phyloP scores from a whole-genome alignment of 2,888 invertebrate genomes.

The Itoplectis maculator region DNA sequence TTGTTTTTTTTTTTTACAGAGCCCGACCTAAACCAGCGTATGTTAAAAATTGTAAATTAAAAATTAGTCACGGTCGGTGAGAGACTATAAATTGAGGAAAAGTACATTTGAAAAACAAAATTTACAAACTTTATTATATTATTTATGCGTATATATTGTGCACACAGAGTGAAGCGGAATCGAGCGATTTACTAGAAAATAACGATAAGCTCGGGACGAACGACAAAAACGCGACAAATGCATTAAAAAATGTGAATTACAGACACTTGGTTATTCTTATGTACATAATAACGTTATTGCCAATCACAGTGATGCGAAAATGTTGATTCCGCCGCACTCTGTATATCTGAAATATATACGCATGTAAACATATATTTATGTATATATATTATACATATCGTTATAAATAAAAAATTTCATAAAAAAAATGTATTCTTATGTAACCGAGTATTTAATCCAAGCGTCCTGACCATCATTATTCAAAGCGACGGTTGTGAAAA shows the following conservation, averaged over 20 bases:
- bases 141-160: slow-evolving; percentile 55
- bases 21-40: slow-evolving; percentile 17
- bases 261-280: neutral
- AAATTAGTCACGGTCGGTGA: slow-evolving; percentile 43
- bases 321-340: slow-evolving; percentile 43
- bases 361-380: slow-evolving; percentile 62
- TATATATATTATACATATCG: slow-evolving; percentile 76
- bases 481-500: neutral
- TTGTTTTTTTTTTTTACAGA: slow-evolving; percentile 33
- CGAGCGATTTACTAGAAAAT: slow-evolving; percentile 3
- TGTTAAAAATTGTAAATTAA: slow-evolving; percentile 52
- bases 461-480: neutral
- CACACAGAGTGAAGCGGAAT: slow-evolving; percentile 44
- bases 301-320: slow-evolving; percentile 12
- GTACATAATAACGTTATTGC: slow-evolving; percentile 23
- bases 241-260: neutral
- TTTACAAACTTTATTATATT: slow-evolving; percentile 82
- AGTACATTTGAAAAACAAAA: slow-evolving; percentile 80
- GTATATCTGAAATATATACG: slow-evolving; percentile 47
- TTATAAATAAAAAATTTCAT: slow-evolving; percentile 82
- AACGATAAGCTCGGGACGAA: slow-evolving; percentile 5
- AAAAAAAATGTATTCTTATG: slow-evolving; percentile 75
- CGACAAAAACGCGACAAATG: neutral
- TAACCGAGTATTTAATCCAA: slow-evolving; percentile 10
- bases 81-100: slow-evolving; percentile 35